Percentiles rank a stretch among this genome's conserved stretches.
phyloP scores from a whole-genome alignment of 2,888 invertebrate genomes.

The Nephrotoma guestfalica region DNA sequence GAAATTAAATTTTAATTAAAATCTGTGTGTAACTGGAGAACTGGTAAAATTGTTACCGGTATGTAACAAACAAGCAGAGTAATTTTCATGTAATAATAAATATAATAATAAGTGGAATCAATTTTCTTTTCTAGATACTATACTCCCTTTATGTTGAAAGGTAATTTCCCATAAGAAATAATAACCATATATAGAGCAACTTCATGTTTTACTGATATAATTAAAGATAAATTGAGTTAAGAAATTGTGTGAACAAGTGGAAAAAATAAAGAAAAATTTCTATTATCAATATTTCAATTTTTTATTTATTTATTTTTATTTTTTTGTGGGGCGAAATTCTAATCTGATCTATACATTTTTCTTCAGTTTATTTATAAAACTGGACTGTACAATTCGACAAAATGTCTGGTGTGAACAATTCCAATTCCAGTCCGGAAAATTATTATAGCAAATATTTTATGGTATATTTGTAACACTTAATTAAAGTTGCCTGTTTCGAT shows the following conservation, averaged over 20 bases:
- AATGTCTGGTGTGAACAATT: neutral
- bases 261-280: neutral
- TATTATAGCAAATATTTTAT: neutral
- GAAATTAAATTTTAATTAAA: neutral
- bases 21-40: neutral
- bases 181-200: neutral
- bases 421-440: neutral
- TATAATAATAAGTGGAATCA: neutral
- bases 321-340: neutral
- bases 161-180: neutral
- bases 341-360: neutral
- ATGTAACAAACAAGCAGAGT: neutral
- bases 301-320: neutral
- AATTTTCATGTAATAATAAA: neutral
- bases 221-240: neutral
- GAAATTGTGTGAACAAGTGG: neutral
- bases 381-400: neutral
- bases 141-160: neutral
- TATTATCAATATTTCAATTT: neutral
- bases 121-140: neutral
- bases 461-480: neutral
- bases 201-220: neutral
- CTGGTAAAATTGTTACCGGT: neutral
- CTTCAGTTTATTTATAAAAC: neutral
- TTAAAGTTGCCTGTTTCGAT: neutral